Conservation (phyloP, 2,113 vertebrate species). For the Gambusia affinis region DNA sequence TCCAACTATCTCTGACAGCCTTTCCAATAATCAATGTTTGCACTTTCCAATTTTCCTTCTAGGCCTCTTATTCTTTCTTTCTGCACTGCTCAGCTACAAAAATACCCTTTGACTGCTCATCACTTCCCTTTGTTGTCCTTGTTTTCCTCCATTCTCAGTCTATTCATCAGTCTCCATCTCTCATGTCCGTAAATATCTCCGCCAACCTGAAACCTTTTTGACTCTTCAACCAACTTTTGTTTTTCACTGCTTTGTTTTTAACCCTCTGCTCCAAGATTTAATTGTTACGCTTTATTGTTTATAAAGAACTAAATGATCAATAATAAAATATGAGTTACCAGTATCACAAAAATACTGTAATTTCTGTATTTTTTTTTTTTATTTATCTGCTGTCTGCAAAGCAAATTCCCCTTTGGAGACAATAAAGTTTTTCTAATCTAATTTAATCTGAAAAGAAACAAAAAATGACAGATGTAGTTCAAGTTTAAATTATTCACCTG, state of each 20-base stretch:
- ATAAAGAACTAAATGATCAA: no score
- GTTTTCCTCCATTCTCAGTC: neutral
- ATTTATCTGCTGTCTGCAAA: no score
- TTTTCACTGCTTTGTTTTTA: neutral
- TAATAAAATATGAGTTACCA: no score
- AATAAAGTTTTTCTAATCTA: no score
- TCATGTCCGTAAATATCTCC: neutral
- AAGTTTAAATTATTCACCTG: no score
- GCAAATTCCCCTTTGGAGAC: no score
- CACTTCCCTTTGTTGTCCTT: constrained; percentile 5
- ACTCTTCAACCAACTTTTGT: neutral
- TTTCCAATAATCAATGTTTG: constrained; percentile 26
- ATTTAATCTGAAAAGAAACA: neutral
- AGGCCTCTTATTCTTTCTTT: constrained; percentile 28
- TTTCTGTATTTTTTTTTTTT: no score
- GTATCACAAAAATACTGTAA: no score
- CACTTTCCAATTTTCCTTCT: constrained; percentile 42
- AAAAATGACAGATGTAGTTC: neutral
- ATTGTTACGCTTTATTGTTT: no score
- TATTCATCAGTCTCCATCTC: constrained; percentile 7
- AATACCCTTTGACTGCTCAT: constrained; percentile 29
- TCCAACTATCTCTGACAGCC: constrained; percentile 25
- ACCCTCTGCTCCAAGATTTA: no score
- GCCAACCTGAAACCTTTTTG: neutral
- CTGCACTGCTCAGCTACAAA: constrained; percentile 37